Evolutionary conservation across 1,140 invertebrate species (phyloP), one percentile per base, ranked within the genome.

Genomic region (Drosophila murphyi): DNA sequence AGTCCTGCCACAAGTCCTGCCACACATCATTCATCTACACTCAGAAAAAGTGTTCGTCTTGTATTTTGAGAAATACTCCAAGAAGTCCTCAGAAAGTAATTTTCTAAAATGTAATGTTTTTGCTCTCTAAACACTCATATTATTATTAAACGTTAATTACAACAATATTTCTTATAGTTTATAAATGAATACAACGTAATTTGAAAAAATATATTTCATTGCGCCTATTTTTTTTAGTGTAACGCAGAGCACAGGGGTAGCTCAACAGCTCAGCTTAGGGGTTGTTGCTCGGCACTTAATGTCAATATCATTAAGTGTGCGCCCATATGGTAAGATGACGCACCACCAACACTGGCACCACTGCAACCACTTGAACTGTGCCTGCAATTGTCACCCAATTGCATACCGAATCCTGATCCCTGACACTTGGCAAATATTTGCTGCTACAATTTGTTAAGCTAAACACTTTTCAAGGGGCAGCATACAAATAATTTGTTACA

Each of bases 251-350:
- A n/a, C 34, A 43, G 39, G 50, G 51, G 34, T 39, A 32, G 43
- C 37, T 5, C 39, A 5, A 37, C 32, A 59, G 47, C 45, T 20
- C 32, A 6, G 61, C 62, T 86, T 68, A 76, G 79, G 83, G 82
- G 82, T 81, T 81, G 79, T 76, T 63, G 56, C 57, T 52, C 52
- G 28, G 75, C 76, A 83, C 73, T 76, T 89, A 83, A 89, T 88
- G 83, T 88, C 83, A 88, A 89, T 89, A 88, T 78, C 83, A 89
- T 88, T 78, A 88, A 89, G 77, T 87, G 78, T 63, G 51, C 71
- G 39, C 32, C 57, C 82, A 82, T 87, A 79, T 86, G 82, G 68
- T 34, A 12, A 67, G 57, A 47, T 62, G 47, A 43, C 52, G 64
- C 60, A 69, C 59, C 51, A 59, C 28, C 50, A 20, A n/a, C 32